Evolutionary conservation across 2,113 vertebrate genomes (phyloP).

Genomic region (Vanacampus margaritifer): DNA sequence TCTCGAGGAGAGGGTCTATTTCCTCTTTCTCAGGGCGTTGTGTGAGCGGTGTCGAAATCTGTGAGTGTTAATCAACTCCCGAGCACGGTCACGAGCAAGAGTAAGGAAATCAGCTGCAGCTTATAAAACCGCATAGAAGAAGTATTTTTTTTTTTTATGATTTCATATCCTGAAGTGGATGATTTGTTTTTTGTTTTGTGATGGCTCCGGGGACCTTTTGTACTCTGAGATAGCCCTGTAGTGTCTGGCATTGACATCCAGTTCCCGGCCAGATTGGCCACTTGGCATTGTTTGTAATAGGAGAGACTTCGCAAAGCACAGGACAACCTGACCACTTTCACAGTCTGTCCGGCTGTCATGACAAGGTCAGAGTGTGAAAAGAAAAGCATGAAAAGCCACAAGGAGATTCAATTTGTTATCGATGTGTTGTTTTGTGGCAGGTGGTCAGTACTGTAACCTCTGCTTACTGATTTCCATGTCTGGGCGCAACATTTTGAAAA

Average conservation of each 20-base stretch:
- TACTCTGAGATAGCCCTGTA: slow-evolving; percentile 46
- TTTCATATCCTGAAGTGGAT: slow-evolving; percentile 2
- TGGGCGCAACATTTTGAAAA: slow-evolving; percentile 1
- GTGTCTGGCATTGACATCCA: slow-evolving; percentile 52
- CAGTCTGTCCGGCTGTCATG: slow-evolving; percentile 22
- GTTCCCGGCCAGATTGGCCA: slow-evolving; percentile 55
- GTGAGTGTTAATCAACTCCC: slow-evolving; percentile 47
- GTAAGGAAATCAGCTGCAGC: slow-evolving; percentile 39
- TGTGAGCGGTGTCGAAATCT: slow-evolving; percentile 55
- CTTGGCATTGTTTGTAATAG: slow-evolving; percentile 39
- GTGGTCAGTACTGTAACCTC: slow-evolving; percentile 2
- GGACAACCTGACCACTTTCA: slow-evolving; percentile 42
- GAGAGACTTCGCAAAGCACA: slow-evolving; percentile 43
- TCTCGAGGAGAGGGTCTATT: slow-evolving; percentile 57
- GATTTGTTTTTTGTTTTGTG: slow-evolving; percentile 27
- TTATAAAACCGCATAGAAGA: slow-evolving; percentile 19
- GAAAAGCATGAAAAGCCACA: slow-evolving; percentile 16
- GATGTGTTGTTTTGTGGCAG: slow-evolving; percentile 5
- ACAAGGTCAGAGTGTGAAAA: slow-evolving; percentile 25
- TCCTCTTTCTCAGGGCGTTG: slow-evolving; percentile 66
- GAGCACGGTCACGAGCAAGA: slow-evolving; percentile 26
- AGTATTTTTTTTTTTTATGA: slow-evolving; percentile 1
- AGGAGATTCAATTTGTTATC: slow-evolving; percentile 5
- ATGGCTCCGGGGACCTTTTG: slow-evolving; percentile 58
- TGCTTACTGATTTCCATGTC: slow-evolving; percentile 1